Conservation (phyloP, 2,113 vertebrate species). For the Grantiella picta region DNA sequence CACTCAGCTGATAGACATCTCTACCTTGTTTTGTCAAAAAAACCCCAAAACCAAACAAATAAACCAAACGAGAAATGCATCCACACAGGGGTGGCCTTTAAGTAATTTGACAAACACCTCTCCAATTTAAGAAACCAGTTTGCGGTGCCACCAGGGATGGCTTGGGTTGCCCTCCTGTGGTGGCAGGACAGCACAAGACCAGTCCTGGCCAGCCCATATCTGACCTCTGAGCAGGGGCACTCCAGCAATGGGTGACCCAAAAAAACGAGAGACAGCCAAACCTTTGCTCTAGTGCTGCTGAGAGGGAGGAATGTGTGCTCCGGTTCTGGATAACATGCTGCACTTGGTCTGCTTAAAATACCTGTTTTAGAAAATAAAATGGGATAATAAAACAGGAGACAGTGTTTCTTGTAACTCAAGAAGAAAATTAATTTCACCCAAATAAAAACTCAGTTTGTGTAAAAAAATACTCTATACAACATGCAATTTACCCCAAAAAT, state of each 20-base stretch:
- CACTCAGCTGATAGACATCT: not conserved
- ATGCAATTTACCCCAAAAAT: not conserved
- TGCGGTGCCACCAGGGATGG: not conserved
- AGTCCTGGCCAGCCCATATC: not conserved
- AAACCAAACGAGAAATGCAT: rapidly evolving
- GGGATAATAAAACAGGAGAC: not conserved
- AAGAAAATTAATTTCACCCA: not conserved
- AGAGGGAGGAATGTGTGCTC: not conserved
- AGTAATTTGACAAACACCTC: not conserved
- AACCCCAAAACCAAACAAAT: no score
- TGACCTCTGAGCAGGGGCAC: not conserved
- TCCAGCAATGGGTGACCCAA: rapidly evolving
- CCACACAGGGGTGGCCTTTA: not conserved
- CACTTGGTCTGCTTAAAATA: not conserved
- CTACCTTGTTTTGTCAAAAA: not conserved
- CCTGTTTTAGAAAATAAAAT: not conserved
- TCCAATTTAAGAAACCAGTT: not conserved
- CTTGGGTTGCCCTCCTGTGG: not conserved
- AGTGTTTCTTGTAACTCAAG: not conserved
- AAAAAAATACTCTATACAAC: not conserved
- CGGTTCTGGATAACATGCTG: rapidly evolving
- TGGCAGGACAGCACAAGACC: not conserved
- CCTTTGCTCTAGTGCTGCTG: not conserved
- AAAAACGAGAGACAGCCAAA: not conserved
- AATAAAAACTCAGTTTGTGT: not conserved